These are phyloP conservation scores for Chelmon rostratus DNA, from an alignment of 2,797 vertebrate genomes.

Conservation along the genomic window DNA sequence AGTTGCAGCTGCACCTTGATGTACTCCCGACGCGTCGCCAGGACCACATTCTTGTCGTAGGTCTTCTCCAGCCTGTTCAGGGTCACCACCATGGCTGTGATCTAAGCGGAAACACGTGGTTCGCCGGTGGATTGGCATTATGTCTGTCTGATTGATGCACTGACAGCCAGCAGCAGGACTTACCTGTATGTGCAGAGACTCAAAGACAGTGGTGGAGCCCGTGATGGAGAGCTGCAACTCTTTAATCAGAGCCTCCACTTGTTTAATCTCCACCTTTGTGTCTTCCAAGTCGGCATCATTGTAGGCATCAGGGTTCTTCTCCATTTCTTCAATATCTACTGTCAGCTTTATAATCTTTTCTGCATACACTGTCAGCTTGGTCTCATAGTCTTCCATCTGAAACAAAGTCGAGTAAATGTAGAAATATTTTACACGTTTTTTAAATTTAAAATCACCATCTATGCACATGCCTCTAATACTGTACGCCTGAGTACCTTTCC, in stretches of 20 bases:
- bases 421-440: not conserved
- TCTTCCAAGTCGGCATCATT: conserved; percentile 40
- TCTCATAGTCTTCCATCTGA: conserved; percentile 72
- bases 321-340: conserved; percentile 58
- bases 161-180: not conserved
- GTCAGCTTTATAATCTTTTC: conserved; percentile 67
- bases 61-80: conserved; percentile 65
- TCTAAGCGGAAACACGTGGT: conserved; percentile 30
- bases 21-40: conserved; percentile 68
- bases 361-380: conserved; percentile 62
- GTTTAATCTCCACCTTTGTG: conserved; percentile 70
- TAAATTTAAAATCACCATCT: not conserved
- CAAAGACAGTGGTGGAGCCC: conserved; percentile 54
- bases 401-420: conserved; percentile 19
- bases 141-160: not conserved
- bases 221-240: conserved; percentile 72
- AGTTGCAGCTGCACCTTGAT: conserved; percentile 73
- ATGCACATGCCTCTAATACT: not conserved
- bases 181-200: conserved; percentile 63
- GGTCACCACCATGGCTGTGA: conserved; percentile 49
- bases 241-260: conserved; percentile 72
- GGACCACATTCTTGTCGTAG: conserved; percentile 71
- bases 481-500: conserved; percentile 71
- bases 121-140: not conserved
- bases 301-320: conserved; percentile 63